phyloP scores from a whole-genome alignment of 2,797 vertebrate genomes.

The Amblyraja radiata region DNA sequence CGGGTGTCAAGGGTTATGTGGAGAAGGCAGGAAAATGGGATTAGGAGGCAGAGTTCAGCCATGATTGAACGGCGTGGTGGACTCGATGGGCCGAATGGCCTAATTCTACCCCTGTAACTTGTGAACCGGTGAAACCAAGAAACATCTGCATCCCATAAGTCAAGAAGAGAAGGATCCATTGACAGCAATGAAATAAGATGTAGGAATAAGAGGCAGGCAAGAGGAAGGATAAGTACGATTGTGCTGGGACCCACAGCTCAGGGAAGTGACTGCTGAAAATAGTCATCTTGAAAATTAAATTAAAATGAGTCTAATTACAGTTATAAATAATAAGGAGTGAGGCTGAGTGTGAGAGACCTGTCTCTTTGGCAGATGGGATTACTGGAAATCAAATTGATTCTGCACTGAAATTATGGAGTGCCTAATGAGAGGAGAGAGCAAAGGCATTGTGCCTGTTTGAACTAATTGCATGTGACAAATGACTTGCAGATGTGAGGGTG shows the following conservation, averaged over 20 bases:
- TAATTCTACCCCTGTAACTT: no score
- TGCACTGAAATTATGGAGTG: slow-evolving; percentile 15
- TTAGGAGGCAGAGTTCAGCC: no score
- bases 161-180: neutral
- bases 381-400: slow-evolving; percentile 24
- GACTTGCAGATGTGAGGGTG: neutral
- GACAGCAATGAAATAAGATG: neutral
- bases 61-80: no score
- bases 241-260: slow-evolving; percentile 7
- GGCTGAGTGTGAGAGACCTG: neutral
- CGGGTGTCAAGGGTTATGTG: no score
- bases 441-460: slow-evolving; percentile 21
- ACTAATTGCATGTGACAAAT: slow-evolving; percentile 28
- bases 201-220: neutral
- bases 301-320: slow-evolving; percentile 32
- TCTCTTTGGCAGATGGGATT: slow-evolving; percentile 21
- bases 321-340: neutral
- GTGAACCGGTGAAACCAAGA: no score
- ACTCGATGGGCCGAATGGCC: no score
- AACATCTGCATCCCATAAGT: no score
- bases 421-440: slow-evolving; percentile 10
- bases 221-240: neutral
- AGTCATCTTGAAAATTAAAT: slow-evolving; percentile 30
- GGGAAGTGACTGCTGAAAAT: slow-evolving; percentile 24
- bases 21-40: no score